Percentiles rank a stretch among this genome's conserved stretches.
phyloP scores from a whole-genome alignment of 1,140 invertebrate species.

The Heliothis virescens region DNA sequence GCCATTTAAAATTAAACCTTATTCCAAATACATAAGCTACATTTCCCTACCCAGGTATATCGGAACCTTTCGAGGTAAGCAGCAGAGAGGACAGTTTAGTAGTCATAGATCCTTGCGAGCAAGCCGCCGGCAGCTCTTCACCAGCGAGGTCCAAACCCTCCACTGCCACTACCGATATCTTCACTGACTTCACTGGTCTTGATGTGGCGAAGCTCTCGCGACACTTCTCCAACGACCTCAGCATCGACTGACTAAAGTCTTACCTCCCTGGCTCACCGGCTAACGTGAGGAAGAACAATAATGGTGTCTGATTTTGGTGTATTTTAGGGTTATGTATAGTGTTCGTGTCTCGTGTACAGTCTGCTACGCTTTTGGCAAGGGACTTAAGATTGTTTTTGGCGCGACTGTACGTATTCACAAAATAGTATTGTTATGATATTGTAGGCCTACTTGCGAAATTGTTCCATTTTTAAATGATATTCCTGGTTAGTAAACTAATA shows the following conservation, averaged over 20 bases:
- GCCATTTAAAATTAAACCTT: not conserved
- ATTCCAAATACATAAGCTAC: not conserved
- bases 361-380: too few relatives aligned
- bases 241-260: constrained; percentile 85
- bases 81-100: constrained; percentile 76
- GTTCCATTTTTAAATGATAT: not conserved
- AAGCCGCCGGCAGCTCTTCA: constrained; percentile 64
- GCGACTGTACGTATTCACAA: not conserved
- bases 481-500: not conserved
- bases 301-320: constrained; percentile 25
- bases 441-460: constrained; percentile 13
- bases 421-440: constrained; percentile 31
- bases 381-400: too few relatives aligned
- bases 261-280: constrained; percentile 81
- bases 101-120: constrained; percentile 63
- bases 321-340: constrained; percentile 28
- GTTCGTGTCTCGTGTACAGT: not conserved
- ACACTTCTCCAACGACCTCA: constrained; percentile 83
- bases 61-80: constrained; percentile 83
- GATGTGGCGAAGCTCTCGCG: constrained; percentile 80
- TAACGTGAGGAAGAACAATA: constrained; percentile 54
- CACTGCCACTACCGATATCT: constrained; percentile 73
- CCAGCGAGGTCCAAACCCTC: constrained; percentile 60
- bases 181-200: constrained; percentile 80
- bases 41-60: constrained; percentile 74